Conservation (phyloP, 2,113 vertebrate species). For the Rhea pennata region DNA sequence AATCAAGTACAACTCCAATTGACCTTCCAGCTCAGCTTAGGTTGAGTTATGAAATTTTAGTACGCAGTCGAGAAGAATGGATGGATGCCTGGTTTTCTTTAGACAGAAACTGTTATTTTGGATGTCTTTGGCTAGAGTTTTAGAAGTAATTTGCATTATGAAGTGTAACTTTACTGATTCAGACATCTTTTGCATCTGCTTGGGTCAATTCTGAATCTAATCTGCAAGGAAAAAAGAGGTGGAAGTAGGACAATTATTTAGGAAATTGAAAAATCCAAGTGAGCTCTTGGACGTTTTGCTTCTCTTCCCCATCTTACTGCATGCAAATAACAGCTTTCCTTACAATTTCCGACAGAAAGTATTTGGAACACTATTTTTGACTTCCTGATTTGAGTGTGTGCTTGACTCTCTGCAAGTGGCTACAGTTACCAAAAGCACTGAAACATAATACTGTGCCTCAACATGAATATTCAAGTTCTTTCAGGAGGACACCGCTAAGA, state of each 20-base stretch:
- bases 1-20: neutral
- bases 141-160: neutral
- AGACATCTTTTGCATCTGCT: neutral
- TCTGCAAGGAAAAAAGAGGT: no score
- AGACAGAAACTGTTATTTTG: neutral
- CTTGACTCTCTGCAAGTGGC: conserved; percentile 39
- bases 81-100: neutral
- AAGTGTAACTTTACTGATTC: neutral
- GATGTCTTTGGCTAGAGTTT: neutral
- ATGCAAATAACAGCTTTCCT: conserved; percentile 66
- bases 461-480: conserved; percentile 52
- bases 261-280: conserved; percentile 27
- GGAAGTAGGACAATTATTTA: neutral
- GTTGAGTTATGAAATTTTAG: neutral
- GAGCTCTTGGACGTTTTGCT: neutral
- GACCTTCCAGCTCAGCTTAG: neutral
- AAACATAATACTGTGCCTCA: conserved; percentile 27
- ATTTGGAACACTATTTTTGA: conserved; percentile 28
- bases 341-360: conserved; percentile 34
- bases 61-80: neutral
- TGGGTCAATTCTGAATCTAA: conserved; percentile 24
- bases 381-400: conserved; percentile 55
- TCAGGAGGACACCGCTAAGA: conserved; percentile 62
- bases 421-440: conserved; percentile 36
- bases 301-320: conserved; percentile 36